These are phyloP conservation scores for Drosophila recens DNA, from an alignment of 2,888 invertebrate species.

Conservation along the genomic window DNA sequence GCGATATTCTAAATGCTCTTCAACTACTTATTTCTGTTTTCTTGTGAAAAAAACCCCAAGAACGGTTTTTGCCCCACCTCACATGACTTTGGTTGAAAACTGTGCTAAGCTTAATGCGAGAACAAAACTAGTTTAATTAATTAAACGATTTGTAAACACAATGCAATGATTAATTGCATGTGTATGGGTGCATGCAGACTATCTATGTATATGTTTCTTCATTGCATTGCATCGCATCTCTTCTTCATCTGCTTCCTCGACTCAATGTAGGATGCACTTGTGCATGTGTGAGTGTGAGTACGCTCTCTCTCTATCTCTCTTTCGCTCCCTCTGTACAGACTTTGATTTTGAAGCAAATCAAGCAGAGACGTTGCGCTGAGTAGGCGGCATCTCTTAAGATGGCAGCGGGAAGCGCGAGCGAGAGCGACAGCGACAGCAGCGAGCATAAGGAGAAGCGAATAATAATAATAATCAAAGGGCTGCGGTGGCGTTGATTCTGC, in stretches of 20 bases:
- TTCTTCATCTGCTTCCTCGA: conserved; percentile 21
- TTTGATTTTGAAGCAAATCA: conserved; percentile 49
- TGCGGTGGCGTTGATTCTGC: conserved; percentile 31
- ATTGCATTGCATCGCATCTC: conserved; percentile 39
- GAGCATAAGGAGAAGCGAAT: conserved; percentile 37
- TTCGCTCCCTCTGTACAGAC: conserved; percentile 22
- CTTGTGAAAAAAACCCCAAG: conserved; percentile 12
- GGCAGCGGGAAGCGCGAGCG: conserved; percentile 13
- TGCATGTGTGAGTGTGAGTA: conserved; percentile 26
- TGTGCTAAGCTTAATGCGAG: conserved; percentile 38
- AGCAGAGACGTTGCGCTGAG: conserved; percentile 50
- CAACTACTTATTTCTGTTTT: conserved; percentile 17
- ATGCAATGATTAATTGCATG: conserved; percentile 62
- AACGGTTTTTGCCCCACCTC: conserved; percentile 19
- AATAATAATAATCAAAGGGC: conserved; percentile 62
- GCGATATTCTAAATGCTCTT: conserved; percentile 43
- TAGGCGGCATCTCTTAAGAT: conserved; percentile 63
- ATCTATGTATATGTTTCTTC: conserved; percentile 46
- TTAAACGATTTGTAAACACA: conserved; percentile 75
- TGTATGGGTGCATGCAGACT: conserved; percentile 20
- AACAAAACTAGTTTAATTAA: conserved; percentile 51
- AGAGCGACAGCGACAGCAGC: conserved; percentile 20
- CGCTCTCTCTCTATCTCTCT: conserved; percentile 9
- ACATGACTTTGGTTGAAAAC: conserved; percentile 28
- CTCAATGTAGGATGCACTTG: conserved; percentile 35